Base-by-base conservation (phyloP, 2,797 vertebrate genomes). In the Crenichthys baileyi region DNA sequence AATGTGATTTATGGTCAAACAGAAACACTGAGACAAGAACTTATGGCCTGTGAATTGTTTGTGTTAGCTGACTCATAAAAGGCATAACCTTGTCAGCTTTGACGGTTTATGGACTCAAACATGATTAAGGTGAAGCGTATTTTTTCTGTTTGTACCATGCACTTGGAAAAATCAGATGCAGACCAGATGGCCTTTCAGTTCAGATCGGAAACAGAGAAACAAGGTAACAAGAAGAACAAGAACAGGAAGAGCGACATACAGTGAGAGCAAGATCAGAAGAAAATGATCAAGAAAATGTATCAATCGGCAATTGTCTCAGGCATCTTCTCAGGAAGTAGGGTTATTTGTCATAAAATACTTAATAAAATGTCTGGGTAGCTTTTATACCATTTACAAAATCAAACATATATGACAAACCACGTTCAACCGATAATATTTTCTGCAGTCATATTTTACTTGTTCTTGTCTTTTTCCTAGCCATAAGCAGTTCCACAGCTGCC, bases 21-120 rank as follows among this genome's bases (percentile, higher is more conserved):
- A 85, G 91, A 93, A 95, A 95, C 93, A 93, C 93, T 93, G 94
- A 96, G 94, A 96, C 93, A 94, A 94, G 89, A 93, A 96, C 94
- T 96, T 96, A 96, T 60, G 90, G 95, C 89, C 94, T 96, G 94
- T 95, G 96, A 95, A 95, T 90, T 96, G 93, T 94, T 96, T 95
- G 94, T 94, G 94, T 96, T 94, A 84, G 94, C 94, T 91, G 91
- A 93, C 93, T 93, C 89, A 93, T 95, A 95, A 96, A 95, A 93
- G 86, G 90, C 86, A 93, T 93, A 89, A 93, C 93, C 92, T 91
- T 91, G 87, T 87, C 86, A 82, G 75, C 79, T 79, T 76, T 77
- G 73, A 77, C 82, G 77, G 82, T 84, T 75, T 85, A 80, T 53
- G 24, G 79, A 86, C 79, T 80, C 72, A 76, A 83, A 82, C 44